These are phyloP conservation scores for Stratiomys singularior DNA, from an alignment of 2,888 invertebrate species.

Conservation along the genomic window DNA sequence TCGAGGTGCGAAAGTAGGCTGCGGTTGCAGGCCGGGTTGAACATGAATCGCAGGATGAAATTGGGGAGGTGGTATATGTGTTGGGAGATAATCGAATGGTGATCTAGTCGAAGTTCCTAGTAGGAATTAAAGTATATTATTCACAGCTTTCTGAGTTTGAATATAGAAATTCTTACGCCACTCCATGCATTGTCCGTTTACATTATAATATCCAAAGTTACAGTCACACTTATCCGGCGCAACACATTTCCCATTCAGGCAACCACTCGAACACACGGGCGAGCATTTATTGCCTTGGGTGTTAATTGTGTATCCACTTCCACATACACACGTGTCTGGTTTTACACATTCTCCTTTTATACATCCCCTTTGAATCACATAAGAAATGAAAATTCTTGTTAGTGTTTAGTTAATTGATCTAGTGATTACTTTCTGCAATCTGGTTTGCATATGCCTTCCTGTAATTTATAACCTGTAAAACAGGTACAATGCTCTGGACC, in stretches of 20 bases:
- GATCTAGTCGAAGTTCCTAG: neutral
- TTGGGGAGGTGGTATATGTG: neutral
- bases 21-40: neutral
- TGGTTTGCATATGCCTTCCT: conserved; percentile 44
- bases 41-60: conserved; percentile 17
- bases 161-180: conserved; percentile 52
- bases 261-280: conserved; percentile 61
- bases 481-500: conserved; percentile 64
- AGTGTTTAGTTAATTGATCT: neutral
- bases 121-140: neutral
- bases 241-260: conserved; percentile 69
- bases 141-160: neutral
- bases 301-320: conserved; percentile 63
- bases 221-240: conserved; percentile 72
- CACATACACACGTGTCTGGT: conserved; percentile 65
- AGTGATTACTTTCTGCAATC: conserved; percentile 33
- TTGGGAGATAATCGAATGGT: neutral
- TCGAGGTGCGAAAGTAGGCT: neutral
- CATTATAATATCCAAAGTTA: conserved; percentile 66
- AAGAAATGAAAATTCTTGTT: neutral
- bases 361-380: conserved; percentile 46
- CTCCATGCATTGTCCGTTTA: conserved; percentile 58
- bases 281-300: conserved; percentile 57
- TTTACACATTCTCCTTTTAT: conserved; percentile 62
- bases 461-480: conserved; percentile 59